Evolutionary conservation across 2,797 vertebrate genomes (phyloP).

Genomic region (Manis pentadactyla): DNA sequence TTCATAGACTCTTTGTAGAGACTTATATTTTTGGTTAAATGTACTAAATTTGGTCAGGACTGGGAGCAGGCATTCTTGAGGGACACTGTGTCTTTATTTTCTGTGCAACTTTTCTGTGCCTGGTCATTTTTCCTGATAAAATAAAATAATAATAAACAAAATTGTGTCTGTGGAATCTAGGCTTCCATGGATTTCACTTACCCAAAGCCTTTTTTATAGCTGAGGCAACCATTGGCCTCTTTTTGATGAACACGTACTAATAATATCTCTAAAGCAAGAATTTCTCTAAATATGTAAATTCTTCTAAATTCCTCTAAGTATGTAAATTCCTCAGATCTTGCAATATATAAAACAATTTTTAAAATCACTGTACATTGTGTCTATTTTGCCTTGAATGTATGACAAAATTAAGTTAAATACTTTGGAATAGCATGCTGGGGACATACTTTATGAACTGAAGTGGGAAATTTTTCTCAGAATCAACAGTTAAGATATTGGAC

Average conservation of each 20-base stretch:
- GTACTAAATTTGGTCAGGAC: background rate
- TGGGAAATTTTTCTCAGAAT: background rate
- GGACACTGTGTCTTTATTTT: background rate
- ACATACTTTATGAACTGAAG: background rate
- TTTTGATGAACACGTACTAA: background rate
- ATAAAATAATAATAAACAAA: background rate
- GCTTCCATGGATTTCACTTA: background rate
- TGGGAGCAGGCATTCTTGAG: background rate
- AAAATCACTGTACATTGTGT: background rate
- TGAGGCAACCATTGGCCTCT: background rate
- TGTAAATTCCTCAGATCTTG: background rate
- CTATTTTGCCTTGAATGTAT: background rate
- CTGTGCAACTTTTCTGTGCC: background rate
- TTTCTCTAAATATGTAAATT: background rate
- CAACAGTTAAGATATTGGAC: background rate
- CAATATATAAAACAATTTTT: background rate
- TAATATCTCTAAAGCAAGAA: background rate
- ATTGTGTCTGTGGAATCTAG: background rate
- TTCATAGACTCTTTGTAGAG: background rate
- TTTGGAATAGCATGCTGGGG: background rate
- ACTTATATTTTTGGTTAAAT: background rate
- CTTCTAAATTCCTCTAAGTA: background rate
- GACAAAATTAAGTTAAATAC: background rate
- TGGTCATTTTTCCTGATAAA: background rate
- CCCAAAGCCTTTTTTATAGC: background rate